These are phyloP conservation scores for Stratiomys singularior DNA, from an alignment of 2,888 invertebrate species.

Conservation along the genomic window DNA sequence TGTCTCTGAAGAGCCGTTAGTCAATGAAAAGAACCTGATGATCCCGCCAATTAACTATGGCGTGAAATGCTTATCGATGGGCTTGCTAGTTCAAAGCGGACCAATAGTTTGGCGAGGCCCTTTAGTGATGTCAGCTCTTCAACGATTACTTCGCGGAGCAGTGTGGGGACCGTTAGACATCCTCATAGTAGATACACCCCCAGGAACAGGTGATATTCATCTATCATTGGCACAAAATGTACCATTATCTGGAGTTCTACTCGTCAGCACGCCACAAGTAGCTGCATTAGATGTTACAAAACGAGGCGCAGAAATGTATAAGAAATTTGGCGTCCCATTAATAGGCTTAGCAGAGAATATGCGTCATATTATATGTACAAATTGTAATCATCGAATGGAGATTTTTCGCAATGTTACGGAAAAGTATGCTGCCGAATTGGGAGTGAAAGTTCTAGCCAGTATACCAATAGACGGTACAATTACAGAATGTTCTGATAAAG, in stretches of 20 bases:
- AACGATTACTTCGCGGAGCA: constrained; percentile 85
- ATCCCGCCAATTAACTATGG: constrained; percentile 90
- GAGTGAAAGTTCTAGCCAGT: constrained; percentile 74
- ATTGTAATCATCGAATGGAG: constrained; percentile 77
- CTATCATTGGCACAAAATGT: constrained; percentile 90
- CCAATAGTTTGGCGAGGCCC: constrained; percentile 96
- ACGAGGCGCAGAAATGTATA: constrained; percentile 89
- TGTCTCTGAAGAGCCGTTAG: constrained; percentile 80
- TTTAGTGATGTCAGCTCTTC: constrained; percentile 95
- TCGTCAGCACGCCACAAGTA: constrained; percentile 93
- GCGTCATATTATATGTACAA: constrained; percentile 80
- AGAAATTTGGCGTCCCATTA: constrained; percentile 82
- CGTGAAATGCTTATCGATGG: constrained; percentile 97
- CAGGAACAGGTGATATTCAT: constrained; percentile 96
- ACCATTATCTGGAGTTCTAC: constrained; percentile 85
- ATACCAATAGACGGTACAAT: constrained; percentile 61
- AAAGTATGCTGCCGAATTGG: constrained; percentile 72
- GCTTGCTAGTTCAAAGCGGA: constrained; percentile 84
- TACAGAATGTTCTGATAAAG: constrained; percentile 62
- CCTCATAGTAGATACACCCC: constrained; percentile 93
- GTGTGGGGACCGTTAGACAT: constrained; percentile 89
- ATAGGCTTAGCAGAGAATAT: constrained; percentile 93
- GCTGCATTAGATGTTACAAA: constrained; percentile 87
- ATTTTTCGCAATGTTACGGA: constrained; percentile 78
- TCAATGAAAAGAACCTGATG: constrained; percentile 81